Base-by-base conservation (phyloP, 2,888 invertebrate species). In the Agriotes lineatus region DNA sequence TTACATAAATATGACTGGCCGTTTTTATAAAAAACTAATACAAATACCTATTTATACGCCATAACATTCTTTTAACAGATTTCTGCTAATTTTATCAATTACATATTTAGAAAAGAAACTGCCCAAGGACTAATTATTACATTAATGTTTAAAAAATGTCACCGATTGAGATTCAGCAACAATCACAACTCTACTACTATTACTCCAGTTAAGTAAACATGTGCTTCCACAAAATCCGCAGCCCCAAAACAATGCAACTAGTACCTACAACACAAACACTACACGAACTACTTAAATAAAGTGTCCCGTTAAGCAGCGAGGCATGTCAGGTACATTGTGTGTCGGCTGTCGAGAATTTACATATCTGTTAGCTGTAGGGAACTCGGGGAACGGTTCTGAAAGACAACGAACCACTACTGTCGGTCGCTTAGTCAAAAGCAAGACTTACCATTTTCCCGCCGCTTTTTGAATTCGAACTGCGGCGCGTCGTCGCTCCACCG, bases 301-400 rank as follows among this genome's bases (percentile, higher is more conserved):
- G 83, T 89, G 88, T 81, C 86, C 88, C 88, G 88, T 88, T 85
- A 88, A 86, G 85, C 88, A 88, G 83, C 88, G 87, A 83, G 88
- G 87, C 82, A 88, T 86, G 83, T 89, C 89, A 80, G 88, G 88
- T 80, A 88, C 87, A 74, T 81, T 81, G 74, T 82, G 81, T 50
- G 81, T 81, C 52, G 81, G 81, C 75, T 77, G 78, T 64, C 80
- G 75, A 50, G 77, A 74, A 66, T 75, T 73, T 56, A 74, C 44
- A 56, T 65, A 68, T 67, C 30, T 70, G 44, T 37, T 69, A 10
- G 60, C 19, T 7, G 71, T 64, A 30, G 70, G 37, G 67, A 64
- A 64, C 66, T 72, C 71, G 25, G 71, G 67, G 65, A 52, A 54
- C 54, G 72, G 71, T 67, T 78, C 79, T 79, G 77, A 75, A 78